A percentile compares a stretch with the other conserved stretches of the same genome.
phyloP scores from a whole-genome alignment of 2,888 invertebrate species.

The Thymelicus sylvestris region DNA sequence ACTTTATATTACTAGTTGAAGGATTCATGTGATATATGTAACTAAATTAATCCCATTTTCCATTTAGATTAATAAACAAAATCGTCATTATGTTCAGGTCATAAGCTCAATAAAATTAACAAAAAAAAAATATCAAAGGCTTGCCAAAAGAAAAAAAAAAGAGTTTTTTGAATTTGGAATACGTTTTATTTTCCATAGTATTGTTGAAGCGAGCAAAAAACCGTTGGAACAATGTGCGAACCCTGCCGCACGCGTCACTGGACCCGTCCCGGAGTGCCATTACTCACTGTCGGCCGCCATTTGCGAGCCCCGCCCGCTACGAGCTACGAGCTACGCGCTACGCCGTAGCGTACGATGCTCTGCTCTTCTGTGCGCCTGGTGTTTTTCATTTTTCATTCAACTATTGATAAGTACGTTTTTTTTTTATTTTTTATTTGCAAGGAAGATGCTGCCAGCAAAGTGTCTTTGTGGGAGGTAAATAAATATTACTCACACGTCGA shows the following conservation, averaged over 20 bases:
- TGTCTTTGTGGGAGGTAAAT: too few species aligned
- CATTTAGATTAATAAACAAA: too few species aligned
- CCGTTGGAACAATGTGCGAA: constrained; percentile 49
- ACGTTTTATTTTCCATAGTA: constrained; percentile 6
- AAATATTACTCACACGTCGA: too few species aligned
- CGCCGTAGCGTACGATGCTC: constrained; percentile 52
- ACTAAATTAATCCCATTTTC: too few species aligned
- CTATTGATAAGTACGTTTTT: constrained; percentile 30
- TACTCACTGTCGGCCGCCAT: constrained; percentile 84
- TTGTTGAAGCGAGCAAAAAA: constrained; percentile 14
- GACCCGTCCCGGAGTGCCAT: constrained; percentile 81
- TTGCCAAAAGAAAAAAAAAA: neutral
- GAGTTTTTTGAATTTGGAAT: constrained; percentile 4
- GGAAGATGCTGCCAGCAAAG: neutral
- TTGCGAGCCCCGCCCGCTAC: constrained; percentile 80
- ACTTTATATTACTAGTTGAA: too few species aligned
- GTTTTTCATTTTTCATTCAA: constrained; percentile 22
- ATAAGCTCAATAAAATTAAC: neutral
- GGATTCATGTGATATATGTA: too few species aligned
- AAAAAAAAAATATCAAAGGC: neutral
- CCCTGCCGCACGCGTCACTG: constrained; percentile 82
- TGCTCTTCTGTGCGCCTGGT: constrained; percentile 31
- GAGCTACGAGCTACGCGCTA: constrained; percentile 69
- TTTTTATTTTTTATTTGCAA: neutral
- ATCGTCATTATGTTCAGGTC: neutral